phyloP scores from a whole-genome alignment of 2,888 invertebrate species.

The Onchidella celtica region DNA sequence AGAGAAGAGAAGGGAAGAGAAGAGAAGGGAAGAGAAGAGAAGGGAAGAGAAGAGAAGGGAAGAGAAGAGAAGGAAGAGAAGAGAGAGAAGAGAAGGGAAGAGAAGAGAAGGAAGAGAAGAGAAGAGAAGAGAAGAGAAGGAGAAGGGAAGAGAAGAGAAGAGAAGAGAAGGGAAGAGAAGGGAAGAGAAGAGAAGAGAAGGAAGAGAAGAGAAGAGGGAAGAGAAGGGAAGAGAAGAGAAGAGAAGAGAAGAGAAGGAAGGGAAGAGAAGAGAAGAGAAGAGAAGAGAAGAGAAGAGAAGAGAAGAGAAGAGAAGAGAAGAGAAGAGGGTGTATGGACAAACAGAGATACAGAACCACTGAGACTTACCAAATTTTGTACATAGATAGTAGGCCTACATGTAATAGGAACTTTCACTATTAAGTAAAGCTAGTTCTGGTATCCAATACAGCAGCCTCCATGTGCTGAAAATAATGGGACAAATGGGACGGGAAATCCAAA shows the following conservation, averaged over 20 bases:
- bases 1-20: background rate
- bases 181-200: background rate
- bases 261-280: background rate
- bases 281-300: background rate
- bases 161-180: constrained; percentile 11
- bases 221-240: background rate
- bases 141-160: background rate
- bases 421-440: too few species aligned
- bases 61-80: background rate
- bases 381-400: too few species aligned
- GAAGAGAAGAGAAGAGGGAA: background rate
- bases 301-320: background rate
- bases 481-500: too few species aligned
- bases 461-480: too few species aligned
- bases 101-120: background rate
- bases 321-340: too few species aligned
- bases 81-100: background rate
- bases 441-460: too few species aligned
- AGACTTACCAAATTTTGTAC: too few species aligned
- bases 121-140: background rate
- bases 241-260: background rate
- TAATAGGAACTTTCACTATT: too few species aligned
- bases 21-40: background rate
- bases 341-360: too few species aligned
- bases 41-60: background rate